Evolutionary conservation across 1,140 invertebrate genomes (phyloP).

Genomic region (Euwallacea similis): DNA sequence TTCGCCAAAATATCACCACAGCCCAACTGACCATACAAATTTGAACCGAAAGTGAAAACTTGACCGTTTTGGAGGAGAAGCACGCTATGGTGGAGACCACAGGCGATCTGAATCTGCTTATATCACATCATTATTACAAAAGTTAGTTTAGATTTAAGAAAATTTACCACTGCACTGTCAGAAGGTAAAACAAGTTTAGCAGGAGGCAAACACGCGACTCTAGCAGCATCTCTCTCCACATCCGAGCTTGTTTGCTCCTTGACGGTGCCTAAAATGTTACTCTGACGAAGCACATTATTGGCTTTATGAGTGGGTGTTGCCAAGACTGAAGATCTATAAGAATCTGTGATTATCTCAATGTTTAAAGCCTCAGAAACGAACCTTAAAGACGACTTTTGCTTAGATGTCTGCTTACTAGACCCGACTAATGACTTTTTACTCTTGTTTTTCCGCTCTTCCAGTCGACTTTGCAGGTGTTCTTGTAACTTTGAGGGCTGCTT

Average conservation of each 20-base stretch:
- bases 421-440: conserved; percentile 54
- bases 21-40: conserved; percentile 92
- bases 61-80: conserved; percentile 59
- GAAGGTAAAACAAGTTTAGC: conserved; percentile 70
- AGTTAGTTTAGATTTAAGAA: neutral
- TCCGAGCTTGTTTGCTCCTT: conserved; percentile 62
- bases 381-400: conserved; percentile 45
- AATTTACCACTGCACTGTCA: conserved; percentile 66
- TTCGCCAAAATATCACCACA: conserved; percentile 79
- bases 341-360: neutral
- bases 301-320: conserved; percentile 37
- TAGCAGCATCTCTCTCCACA: conserved; percentile 63
- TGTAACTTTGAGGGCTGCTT: conserved; percentile 60
- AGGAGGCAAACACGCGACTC: conserved; percentile 78
- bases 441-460: conserved; percentile 62
- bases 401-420: conserved; percentile 48
- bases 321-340: conserved; percentile 40
- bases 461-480: conserved; percentile 58
- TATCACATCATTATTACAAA: neutral
- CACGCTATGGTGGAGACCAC: conserved; percentile 87
- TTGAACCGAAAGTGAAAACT: conserved; percentile 92
- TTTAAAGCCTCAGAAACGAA: neutral
- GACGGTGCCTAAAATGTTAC: conserved; percentile 35
- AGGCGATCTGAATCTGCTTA: conserved; percentile 69
- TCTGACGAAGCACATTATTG: conserved; percentile 17